Conservation (phyloP, 2,888 invertebrate genomes). For the Onthophagus sagittarius region DNA sequence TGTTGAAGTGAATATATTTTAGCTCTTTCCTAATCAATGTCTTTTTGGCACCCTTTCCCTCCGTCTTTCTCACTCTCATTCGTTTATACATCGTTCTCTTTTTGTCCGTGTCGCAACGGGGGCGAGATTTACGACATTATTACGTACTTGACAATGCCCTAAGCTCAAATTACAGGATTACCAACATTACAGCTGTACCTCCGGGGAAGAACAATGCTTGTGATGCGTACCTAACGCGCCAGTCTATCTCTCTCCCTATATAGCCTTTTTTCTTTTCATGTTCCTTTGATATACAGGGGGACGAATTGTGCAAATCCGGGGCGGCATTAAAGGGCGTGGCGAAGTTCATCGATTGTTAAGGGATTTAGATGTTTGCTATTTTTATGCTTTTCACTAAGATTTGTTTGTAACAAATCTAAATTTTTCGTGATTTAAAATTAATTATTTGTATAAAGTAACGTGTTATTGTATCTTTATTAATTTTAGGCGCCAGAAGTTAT, state of each 20-base stretch:
- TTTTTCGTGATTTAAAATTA: too few relatives aligned
- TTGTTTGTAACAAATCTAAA: not conserved
- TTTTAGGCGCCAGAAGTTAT: not conserved
- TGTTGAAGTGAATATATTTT: too few relatives aligned
- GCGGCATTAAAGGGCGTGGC: constrained; percentile 30
- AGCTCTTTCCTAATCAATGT: too few relatives aligned
- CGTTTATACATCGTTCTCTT: not conserved
- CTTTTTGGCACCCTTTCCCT: not conserved
- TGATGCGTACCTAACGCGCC: not conserved
- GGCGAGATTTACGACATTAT: constrained; percentile 44
- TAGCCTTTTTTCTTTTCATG: not conserved
- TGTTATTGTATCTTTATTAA: not conserved
- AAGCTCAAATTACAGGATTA: constrained; percentile 44
- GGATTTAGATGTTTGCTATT: constrained; percentile 12
- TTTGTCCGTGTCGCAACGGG: constrained; percentile 28
- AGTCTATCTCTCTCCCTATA: not conserved
- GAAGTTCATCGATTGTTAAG: constrained; percentile 20
- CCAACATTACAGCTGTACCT: constrained; percentile 26
- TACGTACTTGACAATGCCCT: constrained; percentile 39
- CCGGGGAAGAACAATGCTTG: constrained; percentile 12
- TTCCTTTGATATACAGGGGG: constrained; percentile 7
- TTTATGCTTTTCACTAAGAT: not conserved
- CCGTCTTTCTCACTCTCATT: not conserved
- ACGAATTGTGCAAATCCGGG: constrained; percentile 32
- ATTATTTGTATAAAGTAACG: not conserved